A percentile compares a stretch with the other conserved stretches of the same genome.
These are phyloP conservation scores for Sicus ferrugineus DNA, from an alignment of 2,888 invertebrate genomes.

Conservation along the genomic window DNA sequence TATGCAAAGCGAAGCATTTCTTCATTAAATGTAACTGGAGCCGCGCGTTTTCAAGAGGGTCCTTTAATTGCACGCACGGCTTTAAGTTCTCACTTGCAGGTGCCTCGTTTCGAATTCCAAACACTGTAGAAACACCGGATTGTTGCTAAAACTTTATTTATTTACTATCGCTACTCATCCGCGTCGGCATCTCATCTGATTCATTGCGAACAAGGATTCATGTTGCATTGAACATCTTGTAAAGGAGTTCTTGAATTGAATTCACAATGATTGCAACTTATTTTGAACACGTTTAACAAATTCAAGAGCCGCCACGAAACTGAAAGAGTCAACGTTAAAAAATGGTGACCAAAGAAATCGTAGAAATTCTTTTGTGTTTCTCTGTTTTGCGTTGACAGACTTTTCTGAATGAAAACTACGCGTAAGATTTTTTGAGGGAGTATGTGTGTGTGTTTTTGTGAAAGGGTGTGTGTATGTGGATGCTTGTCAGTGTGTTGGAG, in stretches of 20 bases:
- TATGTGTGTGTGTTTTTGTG: neutral
- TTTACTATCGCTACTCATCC: neutral
- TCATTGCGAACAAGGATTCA: neutral
- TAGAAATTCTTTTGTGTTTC: conserved; percentile 52
- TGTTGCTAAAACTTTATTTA: no score
- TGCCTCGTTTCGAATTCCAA: no score
- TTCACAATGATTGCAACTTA: no score
- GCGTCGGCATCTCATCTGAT: neutral
- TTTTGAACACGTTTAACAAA: conserved; percentile 44
- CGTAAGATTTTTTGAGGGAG: neutral
- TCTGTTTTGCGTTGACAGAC: neutral
- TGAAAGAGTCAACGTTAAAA: conserved; percentile 43
- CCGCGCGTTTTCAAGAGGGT: no score
- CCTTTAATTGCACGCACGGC: no score
- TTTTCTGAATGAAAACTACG: conserved; percentile 20
- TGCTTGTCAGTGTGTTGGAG: neutral
- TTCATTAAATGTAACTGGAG: no score
- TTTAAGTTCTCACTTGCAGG: no score
- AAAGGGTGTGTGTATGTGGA: neutral
- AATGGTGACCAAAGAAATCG: conserved; percentile 51
- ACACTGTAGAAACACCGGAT: no score
- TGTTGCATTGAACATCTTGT: no score
- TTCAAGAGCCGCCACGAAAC: conserved; percentile 53
- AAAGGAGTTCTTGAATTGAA: no score
- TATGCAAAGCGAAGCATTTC: no score